phyloP scores from a whole-genome alignment of 2,113 vertebrate genomes.

The Eptatretus burgeri region DNA sequence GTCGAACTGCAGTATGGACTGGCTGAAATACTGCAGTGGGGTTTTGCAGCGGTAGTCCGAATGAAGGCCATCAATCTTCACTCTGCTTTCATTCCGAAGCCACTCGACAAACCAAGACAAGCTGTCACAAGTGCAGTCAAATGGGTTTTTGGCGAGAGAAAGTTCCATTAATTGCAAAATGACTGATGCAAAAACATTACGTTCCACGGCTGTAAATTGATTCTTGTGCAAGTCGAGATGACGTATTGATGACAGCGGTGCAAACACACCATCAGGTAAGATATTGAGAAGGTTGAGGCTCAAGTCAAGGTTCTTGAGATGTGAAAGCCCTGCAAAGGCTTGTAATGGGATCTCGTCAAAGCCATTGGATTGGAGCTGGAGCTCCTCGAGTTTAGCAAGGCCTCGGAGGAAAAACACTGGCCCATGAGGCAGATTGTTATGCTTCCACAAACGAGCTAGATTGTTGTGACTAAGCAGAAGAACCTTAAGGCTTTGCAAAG shows the following conservation, averaged over 20 bases:
- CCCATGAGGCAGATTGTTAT: slow-evolving; percentile 29
- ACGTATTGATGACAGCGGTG: slow-evolving; percentile 25
- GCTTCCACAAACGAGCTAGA: slow-evolving; percentile 61
- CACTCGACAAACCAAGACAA: slow-evolving; percentile 59
- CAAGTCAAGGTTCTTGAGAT: slow-evolving; percentile 28
- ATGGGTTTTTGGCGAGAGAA: slow-evolving; percentile 45
- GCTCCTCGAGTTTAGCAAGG: slow-evolving; percentile 18
- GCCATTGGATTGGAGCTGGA: slow-evolving; percentile 50
- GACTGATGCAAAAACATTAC: slow-evolving; percentile 27
- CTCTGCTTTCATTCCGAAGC: slow-evolving; percentile 17
- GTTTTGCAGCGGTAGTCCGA: slow-evolving; percentile 53
- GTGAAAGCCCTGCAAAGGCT: slow-evolving; percentile 25
- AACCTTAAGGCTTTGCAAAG: slow-evolving; percentile 29
- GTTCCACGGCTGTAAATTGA: slow-evolving; percentile 41
- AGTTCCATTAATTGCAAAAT: slow-evolving; percentile 29
- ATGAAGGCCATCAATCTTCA: slow-evolving; percentile 18
- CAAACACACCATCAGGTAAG: slow-evolving; percentile 32
- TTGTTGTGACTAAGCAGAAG: slow-evolving; percentile 76
- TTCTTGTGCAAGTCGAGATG: slow-evolving; percentile 47
- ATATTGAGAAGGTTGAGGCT: slow-evolving; percentile 37
- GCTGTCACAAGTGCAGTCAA: slow-evolving; percentile 84
- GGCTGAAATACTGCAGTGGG: slow-evolving; percentile 36
- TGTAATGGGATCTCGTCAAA: slow-evolving; percentile 51
- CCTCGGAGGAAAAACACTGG: slow-evolving; percentile 40
- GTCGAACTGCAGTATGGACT: slow-evolving; percentile 31